Evolutionary conservation across 2,888 invertebrate species (phyloP), one percentile per base, ranked within the genome.

Genomic region (Harpalus rubripes): DNA sequence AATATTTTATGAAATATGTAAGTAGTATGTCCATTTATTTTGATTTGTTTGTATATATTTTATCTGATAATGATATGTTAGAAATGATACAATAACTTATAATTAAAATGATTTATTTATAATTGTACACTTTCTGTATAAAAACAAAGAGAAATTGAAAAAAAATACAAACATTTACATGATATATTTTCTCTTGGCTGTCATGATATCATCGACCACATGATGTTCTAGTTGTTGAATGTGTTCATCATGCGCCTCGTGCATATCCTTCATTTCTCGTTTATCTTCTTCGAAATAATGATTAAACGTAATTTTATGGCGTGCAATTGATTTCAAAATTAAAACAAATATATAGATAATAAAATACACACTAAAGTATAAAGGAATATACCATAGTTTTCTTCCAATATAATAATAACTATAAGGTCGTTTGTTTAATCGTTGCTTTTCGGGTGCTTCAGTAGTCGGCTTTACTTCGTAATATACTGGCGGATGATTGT

Each of bases 341-440:
- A 96, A 91, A 16, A 95, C 94, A 1, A 94, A 94, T 0, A 96
- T 94, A 88, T 96, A 96, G 85, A 95, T 91, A 79, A 94, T 93
- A 87, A 94, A 94, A 87, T 94, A 96, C 12, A 95, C 94, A 89
- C 95, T 95, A 89, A 96, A 96, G 90, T 95, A 96, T 65, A 96
- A 90, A 0, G 96, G 96, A 86, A 96, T 92, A 89, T 95, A 96
- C 93, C 95, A 96, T 52, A 96, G 91, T 88, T 96, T 96, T 87
- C 95, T 94, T 1, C 95, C 95, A 86, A 96, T 92, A 88, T 94
- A 95, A 88, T 95, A 96, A 89, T 96, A 96, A 89, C 95, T 95
- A 91, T 94, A 95, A 84, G 91, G 91, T 89, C 91, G 92, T 87
- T 92, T 92, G 88, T 93, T 94, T 7, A 93, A 93, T 89, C 94